Evolutionary conservation across 2,797 vertebrate species (phyloP).

Genomic region (Poeciliopsis turneri): DNA sequence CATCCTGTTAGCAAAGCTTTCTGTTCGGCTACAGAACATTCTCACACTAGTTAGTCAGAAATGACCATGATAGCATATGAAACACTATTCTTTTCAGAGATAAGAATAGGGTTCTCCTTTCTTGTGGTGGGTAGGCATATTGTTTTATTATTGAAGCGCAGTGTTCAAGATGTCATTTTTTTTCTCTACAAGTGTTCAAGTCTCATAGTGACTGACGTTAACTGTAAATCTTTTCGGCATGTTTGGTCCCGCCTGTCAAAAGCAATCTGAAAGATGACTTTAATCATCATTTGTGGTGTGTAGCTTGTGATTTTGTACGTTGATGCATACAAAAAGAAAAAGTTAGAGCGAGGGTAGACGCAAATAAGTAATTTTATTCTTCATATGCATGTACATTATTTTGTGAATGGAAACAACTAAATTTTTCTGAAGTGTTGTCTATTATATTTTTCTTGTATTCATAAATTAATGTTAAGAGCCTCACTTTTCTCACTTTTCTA

Average conservation of each 20-base stretch:
- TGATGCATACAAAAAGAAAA: slow-evolving; percentile 20
- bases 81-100: slow-evolving; percentile 1
- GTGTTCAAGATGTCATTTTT: slow-evolving; percentile 8
- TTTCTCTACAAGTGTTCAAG: slow-evolving; percentile 30
- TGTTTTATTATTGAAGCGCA: slow-evolving; percentile 16
- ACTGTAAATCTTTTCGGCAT: slow-evolving; percentile 59
- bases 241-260: slow-evolving; percentile 59
- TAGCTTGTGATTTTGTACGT: slow-evolving; percentile 28
- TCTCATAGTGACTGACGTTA: slow-evolving; percentile 56
- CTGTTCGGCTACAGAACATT: slow-evolving; percentile 2
- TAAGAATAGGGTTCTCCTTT: neutral
- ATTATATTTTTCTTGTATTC: neutral
- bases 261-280: slow-evolving; percentile 57
- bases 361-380: neutral
- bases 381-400: slow-evolving; percentile 5
- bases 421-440: neutral
- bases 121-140: neutral
- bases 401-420: neutral
- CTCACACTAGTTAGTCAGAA: slow-evolving; percentile 13
- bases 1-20: slow-evolving; percentile 14
- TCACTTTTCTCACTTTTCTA: slow-evolving; percentile 7
- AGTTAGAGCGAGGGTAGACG: slow-evolving; percentile 10
- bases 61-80: neutral
- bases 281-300: slow-evolving; percentile 52
- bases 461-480: neutral